Evolutionary conservation across 2,888 invertebrate genomes (phyloP).

Genomic region (Macaria liturata): DNA sequence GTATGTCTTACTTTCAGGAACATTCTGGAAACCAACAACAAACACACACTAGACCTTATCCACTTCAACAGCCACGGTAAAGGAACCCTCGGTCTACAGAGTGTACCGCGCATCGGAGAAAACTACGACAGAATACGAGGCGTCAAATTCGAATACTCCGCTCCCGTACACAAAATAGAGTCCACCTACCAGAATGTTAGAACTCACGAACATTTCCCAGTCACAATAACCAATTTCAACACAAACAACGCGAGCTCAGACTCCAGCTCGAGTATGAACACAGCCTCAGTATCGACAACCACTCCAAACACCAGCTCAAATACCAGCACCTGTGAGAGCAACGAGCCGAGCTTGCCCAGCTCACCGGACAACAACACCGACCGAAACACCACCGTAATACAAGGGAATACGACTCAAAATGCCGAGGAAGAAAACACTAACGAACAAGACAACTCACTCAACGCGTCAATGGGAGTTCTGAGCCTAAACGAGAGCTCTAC

Average conservation of each 20-base stretch:
- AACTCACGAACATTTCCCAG: constrained; percentile 59
- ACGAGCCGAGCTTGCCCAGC: constrained; percentile 89
- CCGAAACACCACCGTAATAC: constrained; percentile 49
- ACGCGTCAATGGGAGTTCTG: constrained; percentile 69
- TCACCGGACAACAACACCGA: constrained; percentile 79
- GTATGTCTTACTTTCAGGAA: constrained; percentile 37
- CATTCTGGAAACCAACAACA: constrained; percentile 61
- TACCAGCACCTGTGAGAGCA: constrained; percentile 87
- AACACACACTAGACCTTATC: constrained; percentile 67
- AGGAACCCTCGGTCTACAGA: constrained; percentile 56
- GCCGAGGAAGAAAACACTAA: constrained; percentile 45
- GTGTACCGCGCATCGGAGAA: constrained; percentile 59
- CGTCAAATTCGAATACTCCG: constrained; percentile 61
- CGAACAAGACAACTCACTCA: constrained; percentile 56
- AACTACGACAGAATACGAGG: constrained; percentile 57
- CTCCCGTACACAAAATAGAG: constrained; percentile 59
- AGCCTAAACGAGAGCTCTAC: constrained; percentile 75
- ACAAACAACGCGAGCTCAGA: constrained; percentile 83
- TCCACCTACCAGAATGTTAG: constrained; percentile 68
- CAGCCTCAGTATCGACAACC: constrained; percentile 83
- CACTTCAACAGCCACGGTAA: constrained; percentile 60
- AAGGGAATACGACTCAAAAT: constrained; percentile 42
- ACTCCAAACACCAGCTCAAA: constrained; percentile 88
- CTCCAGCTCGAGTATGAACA: constrained; percentile 87
- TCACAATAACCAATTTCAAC: constrained; percentile 56